Evolutionary conservation across 2,113 vertebrate genomes (phyloP).

Genomic region (Plestiodon gilberti): DNA sequence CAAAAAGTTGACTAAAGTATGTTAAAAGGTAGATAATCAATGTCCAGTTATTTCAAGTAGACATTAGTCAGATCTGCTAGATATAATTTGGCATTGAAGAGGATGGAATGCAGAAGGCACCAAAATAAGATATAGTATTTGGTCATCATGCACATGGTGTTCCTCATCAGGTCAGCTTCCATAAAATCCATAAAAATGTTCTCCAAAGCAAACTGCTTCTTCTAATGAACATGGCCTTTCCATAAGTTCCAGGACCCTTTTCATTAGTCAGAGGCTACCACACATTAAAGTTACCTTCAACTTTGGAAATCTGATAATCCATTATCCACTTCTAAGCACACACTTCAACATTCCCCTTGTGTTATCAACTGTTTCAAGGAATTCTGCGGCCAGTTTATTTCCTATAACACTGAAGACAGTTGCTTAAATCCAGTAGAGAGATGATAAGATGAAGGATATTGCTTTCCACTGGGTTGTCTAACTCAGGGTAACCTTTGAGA

Average conservation of each 20-base stretch:
- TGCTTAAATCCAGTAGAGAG: background rate
- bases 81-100: conserved; percentile 61
- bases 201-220: conserved; percentile 5
- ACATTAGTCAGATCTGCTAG: conserved; percentile 21
- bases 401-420: background rate
- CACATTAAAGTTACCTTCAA: background rate
- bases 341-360: background rate
- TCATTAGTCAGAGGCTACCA: background rate
- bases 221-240: conserved; percentile 34
- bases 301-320: background rate
- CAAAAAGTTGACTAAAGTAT: background rate
- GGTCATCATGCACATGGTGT: conserved; percentile 55
- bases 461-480: background rate
- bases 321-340: background rate
- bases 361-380: background rate
- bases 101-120: conserved; percentile 63
- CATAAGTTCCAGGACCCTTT: background rate
- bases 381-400: background rate
- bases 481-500: background rate
- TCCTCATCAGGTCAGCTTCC: conserved; percentile 56
- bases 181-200: conserved; percentile 49
- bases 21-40: background rate
- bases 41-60: background rate
- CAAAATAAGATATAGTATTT: conserved; percentile 61
- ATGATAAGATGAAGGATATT: background rate